Base-by-base conservation (phyloP, 2,797 vertebrate genomes). In the Rhinatrema bivittatum region DNA sequence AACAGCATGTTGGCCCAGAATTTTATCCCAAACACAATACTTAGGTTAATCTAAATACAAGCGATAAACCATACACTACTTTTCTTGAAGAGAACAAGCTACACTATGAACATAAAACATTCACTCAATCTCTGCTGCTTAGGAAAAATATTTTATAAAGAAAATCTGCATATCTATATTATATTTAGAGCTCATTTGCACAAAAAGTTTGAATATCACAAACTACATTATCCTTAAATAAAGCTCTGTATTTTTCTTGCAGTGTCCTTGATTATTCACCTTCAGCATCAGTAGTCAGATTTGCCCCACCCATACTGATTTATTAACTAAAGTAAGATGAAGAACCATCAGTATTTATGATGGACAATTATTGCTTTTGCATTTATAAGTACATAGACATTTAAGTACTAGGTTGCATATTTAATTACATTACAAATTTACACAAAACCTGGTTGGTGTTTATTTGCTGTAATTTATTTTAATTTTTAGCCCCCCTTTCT, bases 41-140 rank as follows among this genome's bases (percentile, higher is more conserved):
- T 72, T 61, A 56, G 63, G 78, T 86, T 87, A 87, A 86, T 88
- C 76, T 86, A 89, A 89, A 90, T 82, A 84, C 45, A 63, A 70
- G 57, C 75, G 65, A 82, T 85, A 88, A 21, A 78, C 57, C 76
- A 77, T 21, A 21, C 21, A 20, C 6, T 21, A 9, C 5, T 21
- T 21, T 21, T 21, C 21, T 6, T 21, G 5, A 21, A 21, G 21
- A n/a, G n/a, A n/a, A 21, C 5, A 21, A 21, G 21, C 21, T 5
- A 21, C 21, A 21, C 6, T 21, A 6, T 9, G 9, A 21, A 21
- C 20, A 21, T 21, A 9, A 21, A 21, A 21, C n/a, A 21, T 21
- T 20, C 20, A 21, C 33, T 33, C 20, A 13, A n/a, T 19, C 7
- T 12, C 20, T n/a, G n/a, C n/a, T n/a, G n/a, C n/a, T n/a, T n/a